Evolutionary conservation across 1,140 invertebrate species (phyloP), one percentile per base, ranked within the genome.

Genomic region (Tigriopus japonicus): DNA sequence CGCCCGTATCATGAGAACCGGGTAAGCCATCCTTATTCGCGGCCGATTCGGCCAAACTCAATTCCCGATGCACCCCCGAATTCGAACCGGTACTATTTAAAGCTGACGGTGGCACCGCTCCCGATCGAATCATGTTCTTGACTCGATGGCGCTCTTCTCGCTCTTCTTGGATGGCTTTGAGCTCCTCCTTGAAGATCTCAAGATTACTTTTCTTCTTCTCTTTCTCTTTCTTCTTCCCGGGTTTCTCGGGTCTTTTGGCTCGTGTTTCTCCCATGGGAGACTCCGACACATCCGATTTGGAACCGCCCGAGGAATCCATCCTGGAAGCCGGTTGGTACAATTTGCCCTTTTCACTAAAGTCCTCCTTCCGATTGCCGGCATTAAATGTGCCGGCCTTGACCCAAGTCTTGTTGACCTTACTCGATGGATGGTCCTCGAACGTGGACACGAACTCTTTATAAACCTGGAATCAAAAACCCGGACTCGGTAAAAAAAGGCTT

Each of bases 401-500:
- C 89, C 93, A 98, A 59, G 93, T 82, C 76, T 95, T 95, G 21
- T 80, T 84, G 24, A 67, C 67, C 68, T 85, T 85, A 68, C 78
- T 82, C 24, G 76, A 73, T 1, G 85, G 82, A 7, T 81, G 78
- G 63, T 95, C 87, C 78, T 94, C 87, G 75, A 98, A 98, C 13
- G 90, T 92, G 60, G 90, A 89, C 19, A 96, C 87, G 80, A 96
- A 97, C 72, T 96, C 91, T 78, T 95, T 84, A 74, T 93, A 95
- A 6, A 83, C 81, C 28, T 35, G 28, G 9, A 35, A 35, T n/a
- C n/a, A n/a, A n/a, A n/a, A n/a, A n/a, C n/a, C n/a, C n/a, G n/a
- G n/a, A n/a, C n/a, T n/a, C n/a, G n/a, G n/a, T n/a, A n/a, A n/a
- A n/a, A n/a, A n/a, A n/a, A n/a, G n/a, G n/a, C n/a, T n/a, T n/a